Evolutionary conservation across 1,140 invertebrate species (phyloP).

Genomic region (Gryllus bimaculatus): DNA sequence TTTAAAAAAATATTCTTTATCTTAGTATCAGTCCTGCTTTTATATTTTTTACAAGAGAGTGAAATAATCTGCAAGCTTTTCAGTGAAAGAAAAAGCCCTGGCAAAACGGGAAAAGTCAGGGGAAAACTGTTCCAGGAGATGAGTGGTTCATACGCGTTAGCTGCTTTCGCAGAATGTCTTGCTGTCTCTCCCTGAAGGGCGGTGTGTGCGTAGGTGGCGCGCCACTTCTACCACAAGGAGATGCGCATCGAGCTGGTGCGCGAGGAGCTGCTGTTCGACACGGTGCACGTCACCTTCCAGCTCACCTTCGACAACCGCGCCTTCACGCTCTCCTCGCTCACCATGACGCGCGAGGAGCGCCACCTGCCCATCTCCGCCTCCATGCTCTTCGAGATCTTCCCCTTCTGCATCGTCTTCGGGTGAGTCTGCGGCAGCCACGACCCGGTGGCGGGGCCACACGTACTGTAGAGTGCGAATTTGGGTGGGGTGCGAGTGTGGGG

Average conservation of each 20-base stretch:
- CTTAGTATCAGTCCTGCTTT: too few species aligned
- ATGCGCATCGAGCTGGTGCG: slow-evolving; percentile 81
- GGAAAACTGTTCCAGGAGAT: too few species aligned
- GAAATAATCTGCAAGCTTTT: too few species aligned
- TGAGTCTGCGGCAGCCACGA: slow-evolving; percentile 33
- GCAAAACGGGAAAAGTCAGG: too few species aligned
- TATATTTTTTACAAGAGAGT: too few species aligned
- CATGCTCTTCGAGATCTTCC: slow-evolving; percentile 93
- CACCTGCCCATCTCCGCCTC: slow-evolving; percentile 77
- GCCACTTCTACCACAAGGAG: slow-evolving; percentile 87
- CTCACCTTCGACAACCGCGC: slow-evolving; percentile 89
- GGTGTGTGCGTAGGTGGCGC: slow-evolving; percentile 66
- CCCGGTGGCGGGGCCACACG: too few species aligned
- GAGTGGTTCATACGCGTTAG: too few species aligned
- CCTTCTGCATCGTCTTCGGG: slow-evolving; percentile 94
- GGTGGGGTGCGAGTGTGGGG: too few species aligned
- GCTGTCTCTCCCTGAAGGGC: slow-evolving; percentile 28
- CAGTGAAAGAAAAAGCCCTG: too few species aligned
- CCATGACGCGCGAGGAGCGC: slow-evolving; percentile 75
- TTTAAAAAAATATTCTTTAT: too few species aligned
- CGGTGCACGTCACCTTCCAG: slow-evolving; percentile 88
- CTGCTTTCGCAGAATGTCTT: too few species aligned
- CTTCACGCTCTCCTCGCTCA: slow-evolving; percentile 65
- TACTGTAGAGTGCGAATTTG: too few species aligned
- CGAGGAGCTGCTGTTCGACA: slow-evolving; percentile 77